These are phyloP conservation scores for Sylvia borin DNA, from an alignment of 2,797 vertebrate species.

Conservation along the genomic window DNA sequence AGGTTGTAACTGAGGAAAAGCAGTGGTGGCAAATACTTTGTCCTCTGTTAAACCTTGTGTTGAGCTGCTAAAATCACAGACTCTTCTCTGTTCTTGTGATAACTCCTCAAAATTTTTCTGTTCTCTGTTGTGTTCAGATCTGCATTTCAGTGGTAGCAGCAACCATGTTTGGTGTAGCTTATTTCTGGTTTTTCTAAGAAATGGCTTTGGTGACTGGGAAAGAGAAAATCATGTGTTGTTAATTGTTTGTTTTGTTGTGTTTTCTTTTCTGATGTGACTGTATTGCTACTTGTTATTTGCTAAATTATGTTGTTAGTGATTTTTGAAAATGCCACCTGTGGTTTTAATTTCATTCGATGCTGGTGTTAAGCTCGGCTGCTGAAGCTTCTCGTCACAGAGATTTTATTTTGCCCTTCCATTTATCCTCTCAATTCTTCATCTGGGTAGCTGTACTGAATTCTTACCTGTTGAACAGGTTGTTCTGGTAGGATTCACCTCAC, in stretches of 20 bases:
- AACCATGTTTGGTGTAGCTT: not conserved
- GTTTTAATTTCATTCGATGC: not conserved
- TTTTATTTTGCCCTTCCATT: not conserved
- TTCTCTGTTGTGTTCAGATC: not conserved
- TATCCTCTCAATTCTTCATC: not conserved
- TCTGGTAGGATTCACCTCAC: not conserved
- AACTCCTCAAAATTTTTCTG: not conserved
- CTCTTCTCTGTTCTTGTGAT: not conserved
- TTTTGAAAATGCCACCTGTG: slow-evolving; percentile 6
- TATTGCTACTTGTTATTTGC: not conserved
- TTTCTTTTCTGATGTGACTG: not conserved
- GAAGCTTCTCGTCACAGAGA: not conserved
- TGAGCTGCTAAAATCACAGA: not conserved
- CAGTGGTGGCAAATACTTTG: not conserved
- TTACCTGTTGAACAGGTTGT: not conserved
- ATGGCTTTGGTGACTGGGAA: not conserved
- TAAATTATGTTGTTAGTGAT: not conserved
- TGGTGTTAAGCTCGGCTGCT: not conserved
- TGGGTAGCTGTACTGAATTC: not conserved
- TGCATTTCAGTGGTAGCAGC: not conserved
- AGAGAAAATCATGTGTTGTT: not conserved
- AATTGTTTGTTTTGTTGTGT: not conserved
- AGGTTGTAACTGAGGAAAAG: not conserved
- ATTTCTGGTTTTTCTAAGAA: not conserved
- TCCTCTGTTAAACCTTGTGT: not conserved